Evolutionary conservation across 1,140 invertebrate genomes (phyloP), one percentile per base, ranked within the genome.

Genomic region (Manduca sexta): DNA sequence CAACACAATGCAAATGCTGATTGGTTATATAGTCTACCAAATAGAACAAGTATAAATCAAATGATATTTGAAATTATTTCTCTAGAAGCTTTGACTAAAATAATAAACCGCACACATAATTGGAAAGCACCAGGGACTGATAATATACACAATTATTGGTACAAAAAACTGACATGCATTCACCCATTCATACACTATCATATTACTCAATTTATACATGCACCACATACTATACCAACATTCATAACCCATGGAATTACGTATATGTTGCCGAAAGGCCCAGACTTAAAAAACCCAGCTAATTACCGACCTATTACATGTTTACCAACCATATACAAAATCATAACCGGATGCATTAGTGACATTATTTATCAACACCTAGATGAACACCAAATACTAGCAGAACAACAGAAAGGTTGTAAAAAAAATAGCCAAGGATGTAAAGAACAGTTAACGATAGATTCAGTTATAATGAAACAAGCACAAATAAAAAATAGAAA

Each of bases 81-180:
- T 5, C 5, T 41, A 8, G 39, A 41, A 11, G 21, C 3, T 21
- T 21, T 41, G 3, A 21, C 17, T 18, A 8, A 21, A 10, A 41
- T 41, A 11, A 21, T 41, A 10, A 41, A 41, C 2, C 39, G 39
- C 5, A 41, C 39, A 41, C 49, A 53, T 31, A 53, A 54, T 14
- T 59, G 56, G 51, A 59, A 59, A 33, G 37, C 56, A 11, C 46
- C 56, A 10, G 56, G 56, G 3, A 41, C 44, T 2, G 56, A 54
- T 39, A 53, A 59, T 8, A 59, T 53, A 21, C 56, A 58, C 13
- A 58, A 58, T 16, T 53, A 21, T 13, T 58, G 56, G 50, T 58
- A 58, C 14, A 53, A 59, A 21, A 52, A 52, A 41, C 34, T 59
- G 8, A 53, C 50, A n/a, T 43, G 31, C 10, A 45, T 12, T 18